Conservation (phyloP, 1,140 invertebrate genomes). For the Formica exsecta region DNA sequence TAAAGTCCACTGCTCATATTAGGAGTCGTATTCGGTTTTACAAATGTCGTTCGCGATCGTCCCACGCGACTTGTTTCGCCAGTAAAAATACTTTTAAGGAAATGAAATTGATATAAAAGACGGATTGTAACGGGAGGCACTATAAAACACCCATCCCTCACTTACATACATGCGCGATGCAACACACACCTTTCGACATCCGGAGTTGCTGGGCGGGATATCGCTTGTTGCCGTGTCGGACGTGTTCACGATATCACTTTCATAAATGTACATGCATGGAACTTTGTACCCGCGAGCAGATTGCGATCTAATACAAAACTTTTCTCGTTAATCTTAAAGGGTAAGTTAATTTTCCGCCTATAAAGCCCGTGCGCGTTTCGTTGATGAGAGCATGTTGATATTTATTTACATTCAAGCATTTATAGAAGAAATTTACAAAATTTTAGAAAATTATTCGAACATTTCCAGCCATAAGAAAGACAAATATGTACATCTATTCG, state of each 20-base stretch:
- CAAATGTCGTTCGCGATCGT: constrained; percentile 62
- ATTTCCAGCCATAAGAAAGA: neutral
- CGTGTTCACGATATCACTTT: constrained; percentile 60
- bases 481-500: neutral
- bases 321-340: constrained; percentile 61
- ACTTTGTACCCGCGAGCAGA: constrained; percentile 52
- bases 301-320: constrained; percentile 56
- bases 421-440: neutral
- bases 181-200: neutral
- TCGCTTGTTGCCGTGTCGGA: constrained; percentile 66
- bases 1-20: constrained; percentile 63
- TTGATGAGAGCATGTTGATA: constrained; percentile 40
- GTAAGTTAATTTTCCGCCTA: constrained; percentile 53
- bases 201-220: constrained; percentile 49
- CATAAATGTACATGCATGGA: constrained; percentile 60
- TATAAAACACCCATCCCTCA: constrained; percentile 51
- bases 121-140: constrained; percentile 63
- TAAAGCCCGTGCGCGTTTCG: constrained; percentile 28
- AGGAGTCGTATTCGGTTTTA: constrained; percentile 69
- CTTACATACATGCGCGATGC: neutral
- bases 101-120: constrained; percentile 79
- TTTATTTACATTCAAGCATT: constrained; percentile 7
- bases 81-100: constrained; percentile 80
- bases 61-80: constrained; percentile 28
- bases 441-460: neutral